These are phyloP conservation scores for Momotus momota DNA, from an alignment of 2,797 vertebrate species.

Conservation along the genomic window DNA sequence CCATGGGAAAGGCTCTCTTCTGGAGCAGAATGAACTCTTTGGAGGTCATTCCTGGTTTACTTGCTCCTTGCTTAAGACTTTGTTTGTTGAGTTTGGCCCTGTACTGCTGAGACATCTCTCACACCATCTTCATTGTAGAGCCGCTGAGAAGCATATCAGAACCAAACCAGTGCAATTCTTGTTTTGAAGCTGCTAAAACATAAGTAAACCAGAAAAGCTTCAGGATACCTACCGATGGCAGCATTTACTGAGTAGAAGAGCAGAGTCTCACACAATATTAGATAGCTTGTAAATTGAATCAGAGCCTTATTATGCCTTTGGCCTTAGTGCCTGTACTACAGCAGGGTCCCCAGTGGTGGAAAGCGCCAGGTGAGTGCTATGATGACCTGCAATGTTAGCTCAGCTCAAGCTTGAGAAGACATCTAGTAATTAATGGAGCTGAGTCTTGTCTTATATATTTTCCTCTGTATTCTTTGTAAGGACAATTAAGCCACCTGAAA, in stretches of 20 bases:
- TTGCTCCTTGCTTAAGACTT: background rate
- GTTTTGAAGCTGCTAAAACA: background rate
- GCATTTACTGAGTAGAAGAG: background rate
- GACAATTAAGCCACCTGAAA: background rate
- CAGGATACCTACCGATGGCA: background rate
- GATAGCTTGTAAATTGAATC: background rate
- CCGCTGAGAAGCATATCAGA: background rate
- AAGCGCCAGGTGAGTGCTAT: background rate
- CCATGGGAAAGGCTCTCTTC: background rate
- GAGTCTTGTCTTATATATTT: background rate
- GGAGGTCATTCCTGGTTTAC: background rate
- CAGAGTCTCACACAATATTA: background rate
- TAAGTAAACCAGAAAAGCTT: background rate
- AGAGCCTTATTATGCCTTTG: background rate
- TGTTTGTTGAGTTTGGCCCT: background rate
- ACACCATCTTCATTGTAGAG: background rate
- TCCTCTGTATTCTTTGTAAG: background rate
- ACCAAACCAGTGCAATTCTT: background rate
- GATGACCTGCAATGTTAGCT: background rate
- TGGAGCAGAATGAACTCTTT: background rate
- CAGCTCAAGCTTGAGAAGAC: background rate
- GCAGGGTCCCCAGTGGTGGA: background rate
- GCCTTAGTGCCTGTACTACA: background rate
- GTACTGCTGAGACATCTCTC: background rate
- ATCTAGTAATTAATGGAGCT: background rate